Base-by-base conservation (phyloP, 2,797 vertebrate species). In the Catamblyrhynchus diadema region DNA sequence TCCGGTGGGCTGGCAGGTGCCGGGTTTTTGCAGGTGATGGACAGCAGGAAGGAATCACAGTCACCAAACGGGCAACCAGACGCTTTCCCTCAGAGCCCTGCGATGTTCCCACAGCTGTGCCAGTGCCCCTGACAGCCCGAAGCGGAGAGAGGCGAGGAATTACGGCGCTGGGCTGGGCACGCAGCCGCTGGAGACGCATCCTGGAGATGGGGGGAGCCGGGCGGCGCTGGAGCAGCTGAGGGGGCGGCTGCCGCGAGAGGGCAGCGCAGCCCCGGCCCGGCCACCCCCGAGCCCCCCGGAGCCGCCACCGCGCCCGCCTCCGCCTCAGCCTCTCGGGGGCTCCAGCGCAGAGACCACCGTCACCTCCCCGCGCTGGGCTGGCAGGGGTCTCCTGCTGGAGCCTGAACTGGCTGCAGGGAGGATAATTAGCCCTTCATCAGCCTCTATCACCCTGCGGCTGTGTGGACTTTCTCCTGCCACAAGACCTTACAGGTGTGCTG, bases 241-340 rank as follows among this genome's bases (percentile, higher is more conserved):
- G 75, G 91, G 51, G 72, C 10, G 8, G 35, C 57, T 65, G 75
- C 81, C 74, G 24, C 48, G 15, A 84, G 94, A 88, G 61, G 83
- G 86, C 96, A 88, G 70, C 89, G 60, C 84, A 57, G 70, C 41
- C 60, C 61, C 64, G 60, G 57, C 70, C 80, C 50, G 8, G 57
- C 54, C 81, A 1, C 6, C 24, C 23, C 67, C 6, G 14, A 9
- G 30, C 7, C n/a, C 33, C 10, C 10, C 7, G 6, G 14, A 8
- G 35, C 62, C 32, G 20, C 51, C 50, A 1, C 17, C 27, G 12
- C 20, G 30, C 44, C 35, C 17, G 1, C 48, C 12, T 28, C 59
- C 4, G 3, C 33, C 20, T 10, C n/a, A n/a, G n/a, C n/a, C n/a
- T n/a, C n/a, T n/a, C n/a, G n/a, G 23, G 33, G 8, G 3, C 15